Evolutionary conservation across 1,140 invertebrate species (phyloP).

Genomic region (Arion vulgaris): DNA sequence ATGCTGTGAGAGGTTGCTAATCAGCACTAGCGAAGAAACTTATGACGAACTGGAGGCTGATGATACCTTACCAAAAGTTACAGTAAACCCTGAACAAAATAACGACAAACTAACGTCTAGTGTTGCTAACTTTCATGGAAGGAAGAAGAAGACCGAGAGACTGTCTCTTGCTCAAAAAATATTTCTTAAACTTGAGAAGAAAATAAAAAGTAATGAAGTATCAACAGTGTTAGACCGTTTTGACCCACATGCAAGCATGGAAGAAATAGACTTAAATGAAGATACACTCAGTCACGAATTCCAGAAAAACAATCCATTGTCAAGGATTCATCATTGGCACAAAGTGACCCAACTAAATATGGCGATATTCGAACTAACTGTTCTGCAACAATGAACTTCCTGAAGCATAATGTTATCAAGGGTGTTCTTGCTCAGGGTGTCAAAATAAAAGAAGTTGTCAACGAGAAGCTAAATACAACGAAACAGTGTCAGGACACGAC

Average conservation of each 20-base stretch:
- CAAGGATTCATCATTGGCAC: not conserved
- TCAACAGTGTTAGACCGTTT: not conserved
- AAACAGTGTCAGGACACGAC: not conserved
- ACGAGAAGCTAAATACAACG: not conserved
- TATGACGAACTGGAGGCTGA: not conserved
- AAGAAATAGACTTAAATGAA: constrained; percentile 2
- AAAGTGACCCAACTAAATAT: not conserved
- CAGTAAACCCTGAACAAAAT: not conserved
- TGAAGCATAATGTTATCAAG: not conserved
- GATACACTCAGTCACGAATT: not conserved
- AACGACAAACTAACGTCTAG: not conserved
- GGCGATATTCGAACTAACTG: not conserved
- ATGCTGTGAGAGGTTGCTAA: not conserved
- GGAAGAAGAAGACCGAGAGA: not conserved
- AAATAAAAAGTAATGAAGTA: not conserved
- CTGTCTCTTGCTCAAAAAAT: not conserved
- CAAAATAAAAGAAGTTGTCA: not conserved
- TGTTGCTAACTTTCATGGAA: not conserved
- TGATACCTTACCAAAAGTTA: not conserved
- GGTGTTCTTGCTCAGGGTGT: not conserved
- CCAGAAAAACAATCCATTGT: not conserved
- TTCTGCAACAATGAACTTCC: not conserved
- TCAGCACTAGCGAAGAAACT: not conserved
- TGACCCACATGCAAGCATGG: not conserved
- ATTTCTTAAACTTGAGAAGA: not conserved